Evolutionary conservation across 92 coral and sea anemone genomes (phyloP).

Genomic region (Phenganax subtilis): DNA sequence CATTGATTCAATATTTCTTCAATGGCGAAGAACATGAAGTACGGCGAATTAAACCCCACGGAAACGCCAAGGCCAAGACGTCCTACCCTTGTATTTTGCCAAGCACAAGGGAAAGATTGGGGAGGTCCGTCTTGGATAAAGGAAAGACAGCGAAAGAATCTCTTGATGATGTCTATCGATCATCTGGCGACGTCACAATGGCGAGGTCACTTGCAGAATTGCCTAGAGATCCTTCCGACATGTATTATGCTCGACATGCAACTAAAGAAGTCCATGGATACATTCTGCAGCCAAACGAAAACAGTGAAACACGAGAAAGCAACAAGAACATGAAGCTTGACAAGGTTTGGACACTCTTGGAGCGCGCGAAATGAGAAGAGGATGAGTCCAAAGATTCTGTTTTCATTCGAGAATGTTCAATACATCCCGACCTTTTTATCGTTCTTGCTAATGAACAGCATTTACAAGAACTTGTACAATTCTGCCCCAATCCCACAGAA

Average conservation of each 20-base stretch:
- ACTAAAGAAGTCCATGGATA: constrained; percentile 13
- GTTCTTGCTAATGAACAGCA: neutral
- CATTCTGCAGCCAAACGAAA: constrained; percentile 10
- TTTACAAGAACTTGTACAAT: neutral
- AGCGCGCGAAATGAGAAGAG: constrained; percentile 1
- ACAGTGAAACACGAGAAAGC: neutral
- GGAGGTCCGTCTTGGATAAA: neutral
- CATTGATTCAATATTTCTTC: constrained; percentile 15
- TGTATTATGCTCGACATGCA: constrained; percentile 5
- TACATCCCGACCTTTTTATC: neutral
- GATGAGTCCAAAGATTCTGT: neutral
- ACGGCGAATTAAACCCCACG: constrained; percentile 8
- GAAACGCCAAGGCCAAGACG: constrained; percentile 8
- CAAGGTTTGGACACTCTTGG: neutral
- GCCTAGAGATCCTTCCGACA: neutral
- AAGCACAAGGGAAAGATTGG: neutral
- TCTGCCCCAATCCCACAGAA: neutral
- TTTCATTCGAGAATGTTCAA: neutral
- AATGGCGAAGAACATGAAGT: neutral
- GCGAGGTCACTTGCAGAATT: neutral
- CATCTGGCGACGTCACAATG: constrained; percentile 25
- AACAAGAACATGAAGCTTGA: too few relatives aligned
- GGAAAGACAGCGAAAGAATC: constrained; percentile 13
- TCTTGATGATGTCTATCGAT: constrained; percentile 32
- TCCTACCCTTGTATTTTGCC: neutral